Percentiles rank a stretch among this genome's conserved stretches.
Conservation (phyloP, 2,888 invertebrate species). For the Galerucella calmariensis region DNA sequence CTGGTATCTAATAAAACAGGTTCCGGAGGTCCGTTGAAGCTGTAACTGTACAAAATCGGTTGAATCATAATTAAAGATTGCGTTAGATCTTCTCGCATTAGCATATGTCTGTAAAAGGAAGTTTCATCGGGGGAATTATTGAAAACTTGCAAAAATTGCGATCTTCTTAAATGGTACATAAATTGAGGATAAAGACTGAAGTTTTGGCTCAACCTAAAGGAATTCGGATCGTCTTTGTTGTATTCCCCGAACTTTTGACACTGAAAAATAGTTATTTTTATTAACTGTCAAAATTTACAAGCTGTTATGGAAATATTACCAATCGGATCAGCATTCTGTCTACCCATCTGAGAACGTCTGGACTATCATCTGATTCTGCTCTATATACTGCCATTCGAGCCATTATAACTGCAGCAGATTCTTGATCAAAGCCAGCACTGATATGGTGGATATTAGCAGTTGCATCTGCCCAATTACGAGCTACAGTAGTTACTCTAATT, state of each 20-base stretch:
- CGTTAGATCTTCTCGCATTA: slow-evolving; percentile 96
- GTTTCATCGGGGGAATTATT: slow-evolving; percentile 99
- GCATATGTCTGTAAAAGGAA: slow-evolving; percentile 97
- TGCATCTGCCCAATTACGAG: slow-evolving; percentile 99
- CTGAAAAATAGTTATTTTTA: slow-evolving; percentile 66
- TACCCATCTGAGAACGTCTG: slow-evolving; percentile 98
- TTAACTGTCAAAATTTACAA: not conserved
- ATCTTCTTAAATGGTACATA: slow-evolving; percentile 98
- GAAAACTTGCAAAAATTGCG: slow-evolving; percentile 99
- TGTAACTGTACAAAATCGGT: slow-evolving; percentile 98
- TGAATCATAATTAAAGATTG: slow-evolving; percentile 99
- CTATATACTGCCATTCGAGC: slow-evolving; percentile 95
- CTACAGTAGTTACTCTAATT: slow-evolving; percentile 95
- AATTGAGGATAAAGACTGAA: slow-evolving; percentile 99
- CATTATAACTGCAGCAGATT: slow-evolving; percentile 97
- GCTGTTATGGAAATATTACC: slow-evolving; percentile 67
- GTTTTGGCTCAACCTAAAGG: slow-evolving; percentile 95
- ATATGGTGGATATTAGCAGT: slow-evolving; percentile 89
- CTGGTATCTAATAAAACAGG: slow-evolving; percentile 97
- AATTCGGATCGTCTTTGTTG: slow-evolving; percentile 95
- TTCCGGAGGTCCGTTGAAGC: slow-evolving; percentile 97
- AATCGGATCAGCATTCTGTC: slow-evolving; percentile 97
- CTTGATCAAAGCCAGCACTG: slow-evolving; percentile 96
- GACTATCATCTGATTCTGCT: slow-evolving; percentile 94
- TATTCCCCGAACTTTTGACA: slow-evolving; percentile 99